These are phyloP conservation scores for Macquaria ambigua DNA, from an alignment of 2,113 vertebrate species.

Conservation along the genomic window DNA sequence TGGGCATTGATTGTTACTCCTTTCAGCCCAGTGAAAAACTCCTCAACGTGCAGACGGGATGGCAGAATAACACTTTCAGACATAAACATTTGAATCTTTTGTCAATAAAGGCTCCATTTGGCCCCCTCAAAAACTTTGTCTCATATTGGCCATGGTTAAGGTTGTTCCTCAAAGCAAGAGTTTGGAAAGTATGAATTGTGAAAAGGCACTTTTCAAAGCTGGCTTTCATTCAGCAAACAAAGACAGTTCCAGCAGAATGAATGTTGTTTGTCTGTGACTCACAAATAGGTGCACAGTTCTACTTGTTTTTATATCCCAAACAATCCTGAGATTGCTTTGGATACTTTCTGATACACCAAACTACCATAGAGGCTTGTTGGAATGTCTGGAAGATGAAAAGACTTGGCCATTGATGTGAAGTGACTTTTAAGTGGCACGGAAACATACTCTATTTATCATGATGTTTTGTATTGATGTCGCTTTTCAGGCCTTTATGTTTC, in stretches of 20 bases:
- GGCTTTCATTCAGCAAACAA: conserved; percentile 47
- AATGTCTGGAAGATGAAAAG: conserved; percentile 19
- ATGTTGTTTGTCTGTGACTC: conserved; percentile 40
- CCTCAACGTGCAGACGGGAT: not conserved
- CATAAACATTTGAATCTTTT: conserved; percentile 26
- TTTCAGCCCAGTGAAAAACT: conserved; percentile 19
- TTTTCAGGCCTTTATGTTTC: conserved; percentile 36
- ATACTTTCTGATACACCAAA: conserved; percentile 12
- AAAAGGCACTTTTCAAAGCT: conserved; percentile 45
- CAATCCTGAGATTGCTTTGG: conserved; percentile 38
- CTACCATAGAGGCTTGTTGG: conserved; percentile 7
- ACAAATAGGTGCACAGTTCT: conserved; percentile 17
- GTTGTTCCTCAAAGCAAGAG: conserved; percentile 14
- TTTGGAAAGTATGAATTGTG: conserved; percentile 38
- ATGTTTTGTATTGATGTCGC: conserved; percentile 1
- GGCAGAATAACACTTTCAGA: conserved; percentile 28
- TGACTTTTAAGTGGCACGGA: conserved; percentile 20
- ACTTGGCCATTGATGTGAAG: conserved; percentile 34
- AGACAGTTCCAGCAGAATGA: conserved; percentile 34
- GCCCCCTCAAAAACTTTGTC: not conserved
- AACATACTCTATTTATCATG: conserved; percentile 22
- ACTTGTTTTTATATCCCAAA: conserved; percentile 20
- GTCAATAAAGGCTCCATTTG: conserved; percentile 27
- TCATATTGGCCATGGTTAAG: not conserved
- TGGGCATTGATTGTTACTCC: conserved; percentile 10